Base-by-base conservation (phyloP, 2,113 vertebrate species). In the Sialia sialis region DNA sequence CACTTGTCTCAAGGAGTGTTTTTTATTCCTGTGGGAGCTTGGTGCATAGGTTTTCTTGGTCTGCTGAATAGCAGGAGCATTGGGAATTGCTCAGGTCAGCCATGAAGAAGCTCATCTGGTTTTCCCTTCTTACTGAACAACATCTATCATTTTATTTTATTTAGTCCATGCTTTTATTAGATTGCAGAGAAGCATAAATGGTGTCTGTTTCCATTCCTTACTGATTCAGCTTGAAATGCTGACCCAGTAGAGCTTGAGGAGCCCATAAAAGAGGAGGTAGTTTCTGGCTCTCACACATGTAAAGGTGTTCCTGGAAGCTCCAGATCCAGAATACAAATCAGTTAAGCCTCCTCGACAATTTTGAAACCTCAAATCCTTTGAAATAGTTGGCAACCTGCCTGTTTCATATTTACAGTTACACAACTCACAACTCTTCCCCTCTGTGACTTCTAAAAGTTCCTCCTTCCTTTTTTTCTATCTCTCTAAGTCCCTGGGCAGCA, bases 341-440 rank as follows among this genome's bases (percentile, higher is more conserved):
- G 76, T 94, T 96, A 64, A 77, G 66, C 44, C 64, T 92, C 91
- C 79, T 93, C 1, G 46, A 68, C 19, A 29, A 90, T 95, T 96
- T 96, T 89, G 85, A 86, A 95, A 96, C 67, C 84, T 91, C 54
- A 95, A 52, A 94, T 87, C 91, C 92, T 96, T 95, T 96, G 95
- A 96, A 97, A 92, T 75, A 89, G 62, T 89, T 90, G 89, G 92
- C 36, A 79, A 64, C 52, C 16, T 85, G 93, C 68, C 59, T 75
- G 32, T 84, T 90, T 87, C 84, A 78, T 89, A 70, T 73, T 84
- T 90, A 85, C 72, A 81, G 70, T 93, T 91, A 74, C 38, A 94
- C 93, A 96, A 87, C 44, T 92, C 83, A 87, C 91, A 94, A 55
- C 48, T 92, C 85, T 96, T 97, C 95, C 96, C 90, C 54, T 60